Conservation (phyloP, 2,888 invertebrate species). For the Zygothrica quintamaculata region DNA sequence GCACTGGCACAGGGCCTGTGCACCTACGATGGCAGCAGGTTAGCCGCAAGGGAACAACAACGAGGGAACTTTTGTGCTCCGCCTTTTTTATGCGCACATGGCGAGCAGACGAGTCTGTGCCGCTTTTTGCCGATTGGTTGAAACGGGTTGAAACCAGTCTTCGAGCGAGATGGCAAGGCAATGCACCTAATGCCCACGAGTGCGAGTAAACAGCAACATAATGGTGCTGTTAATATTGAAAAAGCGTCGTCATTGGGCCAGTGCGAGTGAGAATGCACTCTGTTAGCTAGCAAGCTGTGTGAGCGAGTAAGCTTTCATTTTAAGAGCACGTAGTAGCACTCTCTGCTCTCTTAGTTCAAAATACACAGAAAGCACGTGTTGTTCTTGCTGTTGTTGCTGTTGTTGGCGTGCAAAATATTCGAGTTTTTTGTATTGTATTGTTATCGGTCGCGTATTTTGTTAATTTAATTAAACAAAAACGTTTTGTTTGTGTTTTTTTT, state of each 20-base stretch:
- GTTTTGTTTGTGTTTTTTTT: constrained; percentile 75
- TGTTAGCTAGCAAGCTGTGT: constrained; percentile 21
- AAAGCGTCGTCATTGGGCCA: constrained; percentile 38
- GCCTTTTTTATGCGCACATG: constrained; percentile 67
- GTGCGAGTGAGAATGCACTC: constrained; percentile 42
- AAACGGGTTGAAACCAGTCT: constrained; percentile 58
- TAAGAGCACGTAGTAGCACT: constrained; percentile 49
- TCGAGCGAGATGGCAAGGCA: constrained; percentile 65
- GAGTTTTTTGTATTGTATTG: constrained; percentile 56
- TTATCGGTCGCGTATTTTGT: constrained; percentile 68
- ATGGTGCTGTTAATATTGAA: constrained; percentile 25
- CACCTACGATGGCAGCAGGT: constrained; percentile 23
- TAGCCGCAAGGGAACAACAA: constrained; percentile 16
- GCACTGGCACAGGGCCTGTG: constrained; percentile 44
- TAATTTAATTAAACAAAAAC: constrained; percentile 78
- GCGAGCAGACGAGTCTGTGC: constrained; percentile 41
- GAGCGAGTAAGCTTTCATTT: constrained; percentile 37
- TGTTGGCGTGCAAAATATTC: constrained; percentile 50
- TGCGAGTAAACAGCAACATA: constrained; percentile 49
- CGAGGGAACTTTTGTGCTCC: constrained; percentile 56
- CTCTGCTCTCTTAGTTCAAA: constrained; percentile 42
- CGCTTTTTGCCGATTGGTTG: constrained; percentile 77
- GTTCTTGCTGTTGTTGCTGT: constrained; percentile 33
- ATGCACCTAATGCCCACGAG: constrained; percentile 7
- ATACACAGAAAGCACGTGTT: constrained; percentile 57